A percentile compares a stretch with the other conserved stretches of the same genome.
phyloP scores from a whole-genome alignment of 2,113 vertebrate genomes.

The Lepus timidus region DNA sequence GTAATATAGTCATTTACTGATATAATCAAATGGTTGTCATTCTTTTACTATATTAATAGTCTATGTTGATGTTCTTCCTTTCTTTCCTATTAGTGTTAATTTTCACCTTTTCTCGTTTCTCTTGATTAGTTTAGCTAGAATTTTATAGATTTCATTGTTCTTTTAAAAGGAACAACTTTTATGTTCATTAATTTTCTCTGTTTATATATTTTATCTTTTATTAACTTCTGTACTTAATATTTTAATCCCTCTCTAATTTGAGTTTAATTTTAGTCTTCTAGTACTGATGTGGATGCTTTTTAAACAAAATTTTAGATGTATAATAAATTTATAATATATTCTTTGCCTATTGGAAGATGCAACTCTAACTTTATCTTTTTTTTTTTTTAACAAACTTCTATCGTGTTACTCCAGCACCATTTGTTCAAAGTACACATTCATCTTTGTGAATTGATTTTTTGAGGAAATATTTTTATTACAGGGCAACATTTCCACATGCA shows the following conservation, averaged over 20 bases:
- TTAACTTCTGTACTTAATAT: not conserved
- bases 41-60: not conserved
- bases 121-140: not conserved
- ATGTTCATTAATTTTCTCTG: not conserved
- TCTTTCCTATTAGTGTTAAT: not conserved
- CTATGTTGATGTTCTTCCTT: not conserved
- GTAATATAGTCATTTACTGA: not conserved
- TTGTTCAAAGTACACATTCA: not conserved
- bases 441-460: not conserved
- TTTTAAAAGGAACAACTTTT: not conserved
- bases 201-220: not conserved
- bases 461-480: not conserved
- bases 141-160: not conserved
- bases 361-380: not conserved
- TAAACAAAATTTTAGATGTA: not conserved
- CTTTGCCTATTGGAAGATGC: not conserved
- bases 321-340: conserved; percentile 32
- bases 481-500: not conserved
- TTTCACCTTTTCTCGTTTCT: not conserved
- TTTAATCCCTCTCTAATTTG: not conserved
- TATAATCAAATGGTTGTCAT: not conserved
- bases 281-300: not conserved
- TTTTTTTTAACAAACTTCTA: not conserved
- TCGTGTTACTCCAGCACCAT: not conserved
- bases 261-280: not conserved